Conservation (phyloP, 2,888 invertebrate genomes). For the Phymatocera aterrima region DNA sequence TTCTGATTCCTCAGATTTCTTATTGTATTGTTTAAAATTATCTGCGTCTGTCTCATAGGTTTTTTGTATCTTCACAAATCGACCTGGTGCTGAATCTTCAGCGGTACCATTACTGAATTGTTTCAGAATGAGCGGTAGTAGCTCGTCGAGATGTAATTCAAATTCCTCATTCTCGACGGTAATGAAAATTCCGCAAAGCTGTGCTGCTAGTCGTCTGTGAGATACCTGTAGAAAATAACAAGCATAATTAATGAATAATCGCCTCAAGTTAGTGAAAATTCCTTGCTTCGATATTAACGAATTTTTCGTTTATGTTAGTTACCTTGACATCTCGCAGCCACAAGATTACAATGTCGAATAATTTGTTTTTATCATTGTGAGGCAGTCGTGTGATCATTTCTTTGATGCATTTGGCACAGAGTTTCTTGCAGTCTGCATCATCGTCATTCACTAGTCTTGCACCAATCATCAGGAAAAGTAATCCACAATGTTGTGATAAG, state of each 20-base stretch:
- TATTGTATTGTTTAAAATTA: slow-evolving; percentile 49
- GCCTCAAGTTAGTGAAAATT: slow-evolving; percentile 29
- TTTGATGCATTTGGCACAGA: slow-evolving; percentile 84
- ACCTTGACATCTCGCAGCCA: slow-evolving; percentile 84
- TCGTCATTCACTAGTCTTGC: slow-evolving; percentile 90
- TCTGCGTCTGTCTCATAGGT: slow-evolving; percentile 44
- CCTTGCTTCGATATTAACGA: slow-evolving; percentile 21
- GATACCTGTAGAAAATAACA: slow-evolving; percentile 75
- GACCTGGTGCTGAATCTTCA: slow-evolving; percentile 63
- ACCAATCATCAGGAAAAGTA: slow-evolving; percentile 86
- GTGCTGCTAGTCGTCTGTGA: slow-evolving; percentile 86
- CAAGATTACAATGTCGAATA: slow-evolving; percentile 83
- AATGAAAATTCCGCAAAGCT: slow-evolving; percentile 88
- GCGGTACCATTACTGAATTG: slow-evolving; percentile 64
- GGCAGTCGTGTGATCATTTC: slow-evolving; percentile 80
- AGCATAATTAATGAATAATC: slow-evolving; percentile 42
- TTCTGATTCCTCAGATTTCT: slow-evolving; percentile 78
- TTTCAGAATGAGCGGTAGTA: slow-evolving; percentile 79
- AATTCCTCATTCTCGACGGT: slow-evolving; percentile 85
- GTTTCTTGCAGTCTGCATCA: slow-evolving; percentile 84
- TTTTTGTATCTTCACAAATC: slow-evolving; percentile 62
- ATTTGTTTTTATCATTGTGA: slow-evolving; percentile 78
- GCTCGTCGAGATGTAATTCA: slow-evolving; percentile 78
- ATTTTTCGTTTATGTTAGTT: slow-evolving; percentile 52
- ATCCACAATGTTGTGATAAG: slow-evolving; percentile 79